Base-by-base conservation (phyloP, 2,888 invertebrate species). In the Cephus pulcher region DNA sequence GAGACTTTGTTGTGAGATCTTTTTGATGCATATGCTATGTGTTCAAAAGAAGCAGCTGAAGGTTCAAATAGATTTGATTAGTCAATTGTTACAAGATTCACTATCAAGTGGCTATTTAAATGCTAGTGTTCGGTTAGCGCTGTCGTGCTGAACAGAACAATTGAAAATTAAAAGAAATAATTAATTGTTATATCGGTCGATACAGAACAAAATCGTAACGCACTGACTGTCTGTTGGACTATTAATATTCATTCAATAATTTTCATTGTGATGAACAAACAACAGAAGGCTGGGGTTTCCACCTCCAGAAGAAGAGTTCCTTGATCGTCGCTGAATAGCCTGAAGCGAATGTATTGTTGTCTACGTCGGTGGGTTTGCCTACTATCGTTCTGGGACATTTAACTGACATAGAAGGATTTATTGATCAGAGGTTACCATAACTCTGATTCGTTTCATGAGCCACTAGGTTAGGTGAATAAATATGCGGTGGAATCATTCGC, bases 401-500 rank as follows among this genome's bases (percentile, higher is more conserved):
- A 34, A 71, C 71, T 71, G 33, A 23, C 34, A 71, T 34, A 71
- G 12, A 71, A 34, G 71, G 71, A 77, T 71, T 75, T 78, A 88
- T 89, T 86, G 88, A 90, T 89, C 84, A 84, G 81, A 84, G 84
- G 82, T 88, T 88, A 87, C 80, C 81, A 81, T 84, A 85, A 85
- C 80, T 84, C 84, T 85, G 83, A 81, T 70, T 80, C 83, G 84
- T 80, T 79, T 75, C 71, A 34, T 4, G 71, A 23, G 56, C 9
- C 23, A 23, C 56, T 56, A 6, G 56, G 23, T 56, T 23, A 1
- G 23, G 56, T 23, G 23, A 56, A 56, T 23, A 56, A 56, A 56
- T 1, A 56, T 9, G 56, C 15, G 56, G 9, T 23, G 23, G 23
- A 56, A 56, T 56, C 9, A 56, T 40, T 40, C 15, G 40, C 40